These are phyloP conservation scores for Pocillopora grandis DNA, from an alignment of 92 coral and sea anemone genomes.

Conservation along the genomic window DNA sequence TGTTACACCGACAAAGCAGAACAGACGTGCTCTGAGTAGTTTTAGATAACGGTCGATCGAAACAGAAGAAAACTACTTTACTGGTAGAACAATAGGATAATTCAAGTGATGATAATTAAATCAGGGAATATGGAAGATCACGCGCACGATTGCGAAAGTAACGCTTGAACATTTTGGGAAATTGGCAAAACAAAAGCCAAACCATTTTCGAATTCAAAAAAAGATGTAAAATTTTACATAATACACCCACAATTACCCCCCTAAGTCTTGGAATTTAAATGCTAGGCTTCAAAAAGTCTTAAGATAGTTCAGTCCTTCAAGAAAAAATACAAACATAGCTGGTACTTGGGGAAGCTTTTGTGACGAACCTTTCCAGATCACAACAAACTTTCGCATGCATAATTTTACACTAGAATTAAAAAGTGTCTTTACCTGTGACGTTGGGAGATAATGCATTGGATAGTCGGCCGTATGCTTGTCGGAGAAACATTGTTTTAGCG, in stretches of 20 bases:
- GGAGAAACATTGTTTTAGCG: slow-evolving; percentile 22
- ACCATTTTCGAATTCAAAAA: background rate
- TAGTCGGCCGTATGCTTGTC: slow-evolving; percentile 25
- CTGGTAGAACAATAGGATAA: no score
- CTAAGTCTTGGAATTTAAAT: background rate
- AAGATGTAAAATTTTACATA: background rate
- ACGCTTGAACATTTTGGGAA: background rate
- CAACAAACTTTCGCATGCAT: background rate
- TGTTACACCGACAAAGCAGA: background rate
- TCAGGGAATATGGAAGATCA: background rate
- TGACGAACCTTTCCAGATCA: no score
- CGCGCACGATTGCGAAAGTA: background rate
- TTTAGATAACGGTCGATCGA: background rate
- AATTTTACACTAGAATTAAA: background rate
- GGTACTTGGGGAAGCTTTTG: no score
- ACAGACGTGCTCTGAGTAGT: background rate
- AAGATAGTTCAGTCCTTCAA: no score
- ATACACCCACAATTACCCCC: background rate
- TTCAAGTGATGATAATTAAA: no score
- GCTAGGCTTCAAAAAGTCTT: background rate
- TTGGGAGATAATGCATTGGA: background rate
- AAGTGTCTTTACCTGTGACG: slow-evolving; percentile 14
- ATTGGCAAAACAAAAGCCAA: background rate
- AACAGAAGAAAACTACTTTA: background rate
- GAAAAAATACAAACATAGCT: no score